Evolutionary conservation across 2,797 vertebrate species (phyloP).

Genomic region (Lepilemur septentrionalis): DNA sequence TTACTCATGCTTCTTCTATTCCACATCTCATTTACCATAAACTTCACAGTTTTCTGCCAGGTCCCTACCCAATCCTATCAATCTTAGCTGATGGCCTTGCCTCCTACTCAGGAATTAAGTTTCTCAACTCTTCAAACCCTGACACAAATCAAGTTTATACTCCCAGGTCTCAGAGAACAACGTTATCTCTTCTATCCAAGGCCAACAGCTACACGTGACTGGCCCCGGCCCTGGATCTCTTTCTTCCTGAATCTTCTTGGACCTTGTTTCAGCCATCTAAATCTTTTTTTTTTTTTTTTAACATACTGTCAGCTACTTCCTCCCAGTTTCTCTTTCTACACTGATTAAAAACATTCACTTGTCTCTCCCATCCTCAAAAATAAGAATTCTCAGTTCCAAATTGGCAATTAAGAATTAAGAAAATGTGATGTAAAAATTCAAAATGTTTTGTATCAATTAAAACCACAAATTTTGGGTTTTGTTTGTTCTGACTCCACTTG

Average conservation of each 20-base stretch:
- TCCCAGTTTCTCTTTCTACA: not conserved
- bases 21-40: not conserved
- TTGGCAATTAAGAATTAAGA: not conserved
- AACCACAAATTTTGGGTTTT: not conserved
- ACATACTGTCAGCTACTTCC: not conserved
- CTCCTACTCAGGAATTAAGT: not conserved
- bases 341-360: constrained; percentile 27
- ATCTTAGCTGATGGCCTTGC: not conserved
- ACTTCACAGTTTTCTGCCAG: not conserved
- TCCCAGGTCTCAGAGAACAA: not conserved
- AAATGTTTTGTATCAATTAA: not conserved
- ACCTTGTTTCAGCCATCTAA: not conserved
- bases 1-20: not conserved
- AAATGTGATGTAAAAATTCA: constrained; percentile 13
- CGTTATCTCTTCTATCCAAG: not conserved
- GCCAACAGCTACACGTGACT: not conserved
- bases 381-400: not conserved
- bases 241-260: not conserved
- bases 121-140: not conserved
- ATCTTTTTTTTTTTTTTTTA: not conserved
- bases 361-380: not conserved
- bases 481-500: not conserved
- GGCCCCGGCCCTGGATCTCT: not conserved
- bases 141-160: not conserved
- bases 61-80: not conserved